Evolutionary conservation across 2,113 vertebrate species (phyloP).

Genomic region (Fulmarus glacialis): DNA sequence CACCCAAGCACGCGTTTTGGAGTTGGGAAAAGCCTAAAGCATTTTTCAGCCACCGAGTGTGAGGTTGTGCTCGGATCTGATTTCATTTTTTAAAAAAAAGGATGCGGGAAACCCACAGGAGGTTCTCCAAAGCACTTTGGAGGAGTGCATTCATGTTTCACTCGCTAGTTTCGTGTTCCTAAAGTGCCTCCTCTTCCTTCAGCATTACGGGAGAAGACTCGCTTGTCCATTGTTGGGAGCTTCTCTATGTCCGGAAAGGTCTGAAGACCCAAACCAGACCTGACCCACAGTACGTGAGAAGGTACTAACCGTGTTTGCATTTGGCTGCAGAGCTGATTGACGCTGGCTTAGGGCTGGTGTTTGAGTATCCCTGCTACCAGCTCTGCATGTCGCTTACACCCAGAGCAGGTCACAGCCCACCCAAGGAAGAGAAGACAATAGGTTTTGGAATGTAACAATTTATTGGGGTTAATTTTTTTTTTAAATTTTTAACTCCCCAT

Average conservation of each 20-base stretch:
- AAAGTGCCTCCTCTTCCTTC: not conserved
- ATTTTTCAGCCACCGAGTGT: not conserved
- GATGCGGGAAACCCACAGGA: fast-evolving
- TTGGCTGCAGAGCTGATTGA: not conserved
- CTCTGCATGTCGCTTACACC: fast-evolving
- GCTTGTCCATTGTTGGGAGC: not conserved
- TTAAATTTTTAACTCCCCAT: slow-evolving; percentile 68
- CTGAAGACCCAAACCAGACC: not conserved
- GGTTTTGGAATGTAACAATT: slow-evolving; percentile 83
- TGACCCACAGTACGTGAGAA: fast-evolving
- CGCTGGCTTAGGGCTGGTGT: not conserved
- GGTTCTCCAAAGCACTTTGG: not conserved
- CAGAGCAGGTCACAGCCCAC: not conserved
- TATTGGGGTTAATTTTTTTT: slow-evolving; percentile 71
- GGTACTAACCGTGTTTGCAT: not conserved
- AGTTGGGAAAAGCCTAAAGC: not conserved
- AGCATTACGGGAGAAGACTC: not conserved
- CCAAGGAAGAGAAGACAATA: not conserved
- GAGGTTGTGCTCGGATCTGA: not conserved
- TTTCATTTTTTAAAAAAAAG: not conserved
- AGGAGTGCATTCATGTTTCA: fast-evolving
- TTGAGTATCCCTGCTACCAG: fast-evolving
- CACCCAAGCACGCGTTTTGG: fast-evolving
- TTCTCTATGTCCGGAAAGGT: not conserved
- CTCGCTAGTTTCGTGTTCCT: not conserved